phyloP scores from a whole-genome alignment of 2,113 vertebrate genomes.

The Ciconia maguari region DNA sequence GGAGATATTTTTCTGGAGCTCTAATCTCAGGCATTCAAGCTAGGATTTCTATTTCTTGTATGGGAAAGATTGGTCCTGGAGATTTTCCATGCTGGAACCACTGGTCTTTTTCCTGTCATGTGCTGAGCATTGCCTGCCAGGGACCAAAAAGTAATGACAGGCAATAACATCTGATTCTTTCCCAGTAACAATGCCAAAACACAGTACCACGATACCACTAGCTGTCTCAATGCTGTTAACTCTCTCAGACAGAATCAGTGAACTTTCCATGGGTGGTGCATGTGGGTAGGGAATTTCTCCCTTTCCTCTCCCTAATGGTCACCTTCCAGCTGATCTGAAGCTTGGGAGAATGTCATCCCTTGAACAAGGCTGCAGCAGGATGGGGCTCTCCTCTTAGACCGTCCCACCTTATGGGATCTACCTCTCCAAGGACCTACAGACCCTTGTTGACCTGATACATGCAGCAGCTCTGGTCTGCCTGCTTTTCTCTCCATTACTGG shows the following conservation, averaged over 20 bases:
- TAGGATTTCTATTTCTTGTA: background rate
- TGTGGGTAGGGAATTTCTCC: background rate
- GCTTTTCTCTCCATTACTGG: background rate
- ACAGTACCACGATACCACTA: background rate
- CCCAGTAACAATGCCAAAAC: background rate
- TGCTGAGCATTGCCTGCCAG: slow-evolving; percentile 24
- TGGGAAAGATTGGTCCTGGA: slow-evolving; percentile 42
- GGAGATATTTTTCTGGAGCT: slow-evolving; percentile 24
- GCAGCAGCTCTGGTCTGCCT: background rate
- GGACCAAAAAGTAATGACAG: background rate
- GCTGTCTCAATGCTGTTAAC: background rate
- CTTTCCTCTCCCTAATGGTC: background rate
- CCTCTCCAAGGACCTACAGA: background rate
- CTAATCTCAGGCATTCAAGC: background rate
- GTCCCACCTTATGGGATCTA: background rate
- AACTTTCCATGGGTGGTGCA: background rate
- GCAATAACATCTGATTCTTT: slow-evolving; percentile 9
- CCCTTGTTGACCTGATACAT: background rate
- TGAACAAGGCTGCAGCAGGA: background rate
- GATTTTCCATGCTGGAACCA: slow-evolving; percentile 24
- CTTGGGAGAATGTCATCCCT: background rate
- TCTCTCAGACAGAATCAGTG: background rate
- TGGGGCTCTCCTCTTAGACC: background rate
- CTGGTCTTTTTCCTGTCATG: slow-evolving; percentile 34
- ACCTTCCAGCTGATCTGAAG: background rate